Conservation (phyloP, 2,113 vertebrate species). For the Gymnobelideus leadbeateri region DNA sequence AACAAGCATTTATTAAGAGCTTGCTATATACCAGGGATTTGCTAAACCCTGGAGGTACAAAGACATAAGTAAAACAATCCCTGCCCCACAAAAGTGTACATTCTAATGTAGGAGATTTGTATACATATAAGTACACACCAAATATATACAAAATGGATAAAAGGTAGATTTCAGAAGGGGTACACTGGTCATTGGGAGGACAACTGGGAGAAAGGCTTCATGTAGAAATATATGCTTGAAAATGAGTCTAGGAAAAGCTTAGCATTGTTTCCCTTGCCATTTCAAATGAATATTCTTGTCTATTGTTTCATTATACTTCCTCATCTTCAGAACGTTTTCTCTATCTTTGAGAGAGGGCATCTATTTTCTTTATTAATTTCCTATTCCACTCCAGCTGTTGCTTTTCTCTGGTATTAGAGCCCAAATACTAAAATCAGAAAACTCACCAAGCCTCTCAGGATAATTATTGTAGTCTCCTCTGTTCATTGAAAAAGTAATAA, state of each 20-base stretch:
- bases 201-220: background rate
- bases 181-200: background rate
- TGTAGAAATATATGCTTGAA: background rate
- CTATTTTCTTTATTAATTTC: background rate
- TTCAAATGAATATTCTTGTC: background rate
- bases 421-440: background rate
- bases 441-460: background rate
- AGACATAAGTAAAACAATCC: background rate
- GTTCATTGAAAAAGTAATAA: background rate
- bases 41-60: background rate
- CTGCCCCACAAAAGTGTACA: background rate
- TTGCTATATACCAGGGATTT: background rate
- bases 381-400: background rate
- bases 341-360: background rate
- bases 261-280: background rate
- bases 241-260: background rate
- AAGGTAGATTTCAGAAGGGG: background rate
- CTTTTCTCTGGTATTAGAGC: background rate
- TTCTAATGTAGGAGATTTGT: background rate
- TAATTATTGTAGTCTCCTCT: background rate
- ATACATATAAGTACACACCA: background rate
- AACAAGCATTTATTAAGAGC: background rate
- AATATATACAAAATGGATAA: background rate
- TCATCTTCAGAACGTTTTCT: background rate
- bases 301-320: background rate